Evolutionary conservation across 64 coral and sea anemone species (phyloP).

Genomic region (Orbicella faveolata): DNA sequence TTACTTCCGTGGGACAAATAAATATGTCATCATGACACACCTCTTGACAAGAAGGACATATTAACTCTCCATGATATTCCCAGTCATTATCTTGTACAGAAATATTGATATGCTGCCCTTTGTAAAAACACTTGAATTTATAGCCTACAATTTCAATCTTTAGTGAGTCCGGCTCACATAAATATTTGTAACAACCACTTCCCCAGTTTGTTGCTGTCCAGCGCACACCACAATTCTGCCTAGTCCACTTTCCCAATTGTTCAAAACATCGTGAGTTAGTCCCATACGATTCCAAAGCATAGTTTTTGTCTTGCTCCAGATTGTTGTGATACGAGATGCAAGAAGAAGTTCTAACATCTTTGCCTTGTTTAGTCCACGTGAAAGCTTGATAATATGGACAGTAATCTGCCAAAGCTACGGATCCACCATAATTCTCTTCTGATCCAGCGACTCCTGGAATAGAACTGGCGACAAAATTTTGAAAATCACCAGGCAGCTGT

Average conservation of each 20-base stretch:
- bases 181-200: conserved; percentile 84
- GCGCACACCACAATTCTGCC: conserved; percentile 62
- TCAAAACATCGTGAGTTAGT: conserved; percentile 62
- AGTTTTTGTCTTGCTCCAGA: conserved; percentile 57
- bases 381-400: conserved; percentile 91
- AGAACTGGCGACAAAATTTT: conserved; percentile 73
- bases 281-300: conserved; percentile 82
- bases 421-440: conserved; percentile 73
- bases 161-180: conserved; percentile 65
- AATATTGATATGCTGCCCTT: conserved; percentile 69
- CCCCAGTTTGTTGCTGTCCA: conserved; percentile 79
- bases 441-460: conserved; percentile 39
- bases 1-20: conserved; percentile 55
- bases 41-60: conserved; percentile 85
- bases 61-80: conserved; percentile 60
- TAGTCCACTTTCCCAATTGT: conserved; percentile 74
- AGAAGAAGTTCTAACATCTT: conserved; percentile 63
- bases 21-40: conserved; percentile 48
- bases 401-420: conserved; percentile 77
- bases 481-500: conserved; percentile 71
- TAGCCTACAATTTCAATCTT: conserved; percentile 71
- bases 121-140: conserved; percentile 72
- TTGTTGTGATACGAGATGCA: conserved; percentile 64
- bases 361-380: conserved; percentile 70
- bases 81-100: conserved; percentile 54